Base-by-base conservation (phyloP, 2,797 vertebrate species). In the Hephaestus fuliginosus region DNA sequence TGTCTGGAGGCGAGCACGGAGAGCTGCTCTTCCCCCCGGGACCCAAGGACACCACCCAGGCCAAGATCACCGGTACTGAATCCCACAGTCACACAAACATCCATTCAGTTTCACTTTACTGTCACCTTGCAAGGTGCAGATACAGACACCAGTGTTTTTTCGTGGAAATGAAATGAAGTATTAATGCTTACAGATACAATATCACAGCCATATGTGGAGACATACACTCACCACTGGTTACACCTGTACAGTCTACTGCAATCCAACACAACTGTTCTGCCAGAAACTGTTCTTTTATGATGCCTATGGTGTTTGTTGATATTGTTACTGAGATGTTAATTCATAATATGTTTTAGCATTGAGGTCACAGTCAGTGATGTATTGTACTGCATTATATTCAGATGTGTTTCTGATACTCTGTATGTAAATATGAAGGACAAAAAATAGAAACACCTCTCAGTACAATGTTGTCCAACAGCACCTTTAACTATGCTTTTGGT, bases 1-100 rank as follows among this genome's bases (percentile, higher is more conserved):
- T 99, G 86, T 97, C 98, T 10, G 98, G 98, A 73, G 98, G 97
- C 0, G 97, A 97, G 52, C 98, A 99, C 0, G 93, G 96, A 0
- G 98, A 99, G 87, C 71, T 97, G 20, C 96, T 97, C 0, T 96
- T 98, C 85, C 92, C 95, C 3, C 95, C 95, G 4, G 96, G 97
- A 77, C 91, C 74, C 39, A 94, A 96, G 76, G 92, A 95, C 75
- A 97, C 93, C 57, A 99, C 97, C 53, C 96, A 95, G 90, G 95
- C 96, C 70, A 97, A 95, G 0, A 97, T 99, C 83, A 97, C 93
- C 15, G 98, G 98, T 99, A 93, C 85, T 6, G 28, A 28, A 58
- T n/a, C 2, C 43, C 61, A 75, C 33, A 63, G 30, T 33, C 1
- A 70, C 36, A 64, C 15, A 49, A 1, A 36, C 14, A 57, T 12